Conservation (phyloP, 2,797 vertebrate genomes). For the Eutrigla gurnardus region DNA sequence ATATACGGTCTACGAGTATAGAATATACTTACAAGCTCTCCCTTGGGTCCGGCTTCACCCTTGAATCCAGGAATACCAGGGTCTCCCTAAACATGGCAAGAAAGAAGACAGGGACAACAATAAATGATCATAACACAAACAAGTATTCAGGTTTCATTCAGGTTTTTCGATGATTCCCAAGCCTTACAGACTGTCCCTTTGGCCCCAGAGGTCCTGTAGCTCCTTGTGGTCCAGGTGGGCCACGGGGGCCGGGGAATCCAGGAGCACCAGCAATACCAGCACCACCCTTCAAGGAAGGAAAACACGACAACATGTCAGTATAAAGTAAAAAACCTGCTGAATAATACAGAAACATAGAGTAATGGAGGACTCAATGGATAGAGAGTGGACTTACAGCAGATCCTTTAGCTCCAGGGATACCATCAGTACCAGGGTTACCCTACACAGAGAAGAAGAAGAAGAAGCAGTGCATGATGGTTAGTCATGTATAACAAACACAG, state of each 20-base stretch:
- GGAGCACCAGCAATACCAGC: constrained; percentile 97
- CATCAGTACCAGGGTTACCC: constrained; percentile 97
- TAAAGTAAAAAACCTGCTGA: constrained; percentile 13
- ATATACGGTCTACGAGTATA: no score
- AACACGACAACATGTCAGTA: constrained; percentile 21
- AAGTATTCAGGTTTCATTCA: neutral
- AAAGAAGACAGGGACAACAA: constrained; percentile 17
- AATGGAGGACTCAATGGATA: neutral
- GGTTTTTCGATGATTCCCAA: constrained; percentile 6
- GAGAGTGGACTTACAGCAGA: constrained; percentile 89
- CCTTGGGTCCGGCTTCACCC: constrained; percentile 95
- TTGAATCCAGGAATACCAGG: constrained; percentile 95
- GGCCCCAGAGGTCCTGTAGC: constrained; percentile 95
- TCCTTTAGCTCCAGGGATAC: constrained; percentile 96
- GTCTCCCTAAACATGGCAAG: constrained; percentile 86
- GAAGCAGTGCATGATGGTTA: neutral
- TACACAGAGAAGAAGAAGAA: constrained; percentile 56
- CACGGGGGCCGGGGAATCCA: constrained; percentile 96
- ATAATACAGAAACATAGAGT: constrained; percentile 6
- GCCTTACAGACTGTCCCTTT: constrained; percentile 93
- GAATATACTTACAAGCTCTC: constrained; percentile 90
- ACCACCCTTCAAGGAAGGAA: constrained; percentile 84
- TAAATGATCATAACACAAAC: constrained; percentile 3
- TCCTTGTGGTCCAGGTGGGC: constrained; percentile 96
- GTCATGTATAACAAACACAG: neutral